phyloP scores from a whole-genome alignment of 1,140 invertebrate species.

The Drosophila elegans region DNA sequence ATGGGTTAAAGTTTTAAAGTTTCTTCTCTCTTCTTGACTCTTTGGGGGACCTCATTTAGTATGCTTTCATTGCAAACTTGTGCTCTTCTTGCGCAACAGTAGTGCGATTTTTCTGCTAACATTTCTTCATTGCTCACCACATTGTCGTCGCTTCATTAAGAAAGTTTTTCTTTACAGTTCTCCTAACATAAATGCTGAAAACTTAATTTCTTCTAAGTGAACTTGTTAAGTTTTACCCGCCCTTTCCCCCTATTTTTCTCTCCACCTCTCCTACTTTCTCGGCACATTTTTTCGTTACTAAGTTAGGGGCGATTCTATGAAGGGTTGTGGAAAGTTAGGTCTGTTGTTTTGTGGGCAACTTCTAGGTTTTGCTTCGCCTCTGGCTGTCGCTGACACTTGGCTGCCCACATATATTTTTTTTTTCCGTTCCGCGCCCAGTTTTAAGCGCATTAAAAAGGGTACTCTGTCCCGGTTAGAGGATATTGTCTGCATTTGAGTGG shows the following conservation, averaged over 20 bases:
- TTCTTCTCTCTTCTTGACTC: slow-evolving; percentile 2
- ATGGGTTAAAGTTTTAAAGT: background rate
- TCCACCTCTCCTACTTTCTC: slow-evolving; percentile 11
- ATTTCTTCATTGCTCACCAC: slow-evolving; percentile 70
- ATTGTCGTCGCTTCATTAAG: slow-evolving; percentile 81
- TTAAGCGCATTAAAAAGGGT: slow-evolving; percentile 70
- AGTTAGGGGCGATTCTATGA: background rate
- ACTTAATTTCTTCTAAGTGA: slow-evolving; percentile 82
- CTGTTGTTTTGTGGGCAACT: slow-evolving; percentile 16
- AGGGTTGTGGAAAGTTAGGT: background rate
- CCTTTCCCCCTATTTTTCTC: slow-evolving; percentile 7
- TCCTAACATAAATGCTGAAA: slow-evolving; percentile 80
- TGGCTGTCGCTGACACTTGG: slow-evolving; percentile 67
- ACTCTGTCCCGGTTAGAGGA: slow-evolving; percentile 9
- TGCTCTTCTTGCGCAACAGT: slow-evolving; percentile 14
- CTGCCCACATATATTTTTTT: slow-evolving; percentile 26
- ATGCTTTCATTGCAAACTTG: slow-evolving; percentile 41
- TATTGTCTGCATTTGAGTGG: background rate
- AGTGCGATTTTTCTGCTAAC: slow-evolving; percentile 36
- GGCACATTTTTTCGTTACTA: slow-evolving; percentile 59
- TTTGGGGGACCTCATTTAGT: slow-evolving; percentile 31
- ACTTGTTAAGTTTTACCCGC: slow-evolving; percentile 75
- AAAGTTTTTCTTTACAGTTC: slow-evolving; percentile 82
- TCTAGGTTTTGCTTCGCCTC: slow-evolving; percentile 25
- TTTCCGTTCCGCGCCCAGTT: slow-evolving; percentile 18